Base-by-base conservation (phyloP, 2,888 invertebrate genomes). In the Cataglyphis albicans region DNA sequence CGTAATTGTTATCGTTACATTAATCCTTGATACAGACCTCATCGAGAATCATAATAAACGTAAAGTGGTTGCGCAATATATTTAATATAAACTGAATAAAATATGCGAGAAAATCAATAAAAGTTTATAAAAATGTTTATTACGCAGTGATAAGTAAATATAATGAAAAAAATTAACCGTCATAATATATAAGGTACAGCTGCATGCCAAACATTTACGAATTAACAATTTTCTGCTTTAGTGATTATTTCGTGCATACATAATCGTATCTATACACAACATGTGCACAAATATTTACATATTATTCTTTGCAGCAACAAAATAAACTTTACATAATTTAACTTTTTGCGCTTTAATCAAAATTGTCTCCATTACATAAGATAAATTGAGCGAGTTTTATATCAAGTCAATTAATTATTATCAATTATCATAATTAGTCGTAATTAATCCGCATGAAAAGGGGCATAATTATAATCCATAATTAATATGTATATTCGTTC, bases 391-490 rank as follows among this genome's bases (percentile, higher is more conserved):
- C 44, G 41, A 70, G 18, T 78, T 70, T 78, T 70, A 44, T 32
- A 32, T 70, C 44, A 18, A 44, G 21, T 44, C 57, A 32, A 70
- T 78, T 59, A 59, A 32, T 67, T 65, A 32, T 68, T 41, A 67
- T 57, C 65, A 67, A 52, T 65, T 29, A n/a, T 18, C 38, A 52
- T 67, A 76, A 76, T 76, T 76, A 78, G 70, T 59, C 25, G 57
- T 70, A 44, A 78, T 70, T 78, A 78, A 18, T 59, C 21, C 12
- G 18, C 44, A 78, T 29, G 21, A 68, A 35, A 35, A 70, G 32
- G 18, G 59, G 12, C 70, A 32, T 70, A 78, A 78, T 78, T 44
- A 70, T 70, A 78, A 70, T 78, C 44, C 44, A 78, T 78, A 78
- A 78, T 78, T 78, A 78, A 78, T 78, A 78, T 57, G 10, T 59